A percentile compares a stretch with the other conserved stretches of the same genome.
Conservation (phyloP, 2,113 vertebrate genomes). For the Oryzias celebensis region DNA sequence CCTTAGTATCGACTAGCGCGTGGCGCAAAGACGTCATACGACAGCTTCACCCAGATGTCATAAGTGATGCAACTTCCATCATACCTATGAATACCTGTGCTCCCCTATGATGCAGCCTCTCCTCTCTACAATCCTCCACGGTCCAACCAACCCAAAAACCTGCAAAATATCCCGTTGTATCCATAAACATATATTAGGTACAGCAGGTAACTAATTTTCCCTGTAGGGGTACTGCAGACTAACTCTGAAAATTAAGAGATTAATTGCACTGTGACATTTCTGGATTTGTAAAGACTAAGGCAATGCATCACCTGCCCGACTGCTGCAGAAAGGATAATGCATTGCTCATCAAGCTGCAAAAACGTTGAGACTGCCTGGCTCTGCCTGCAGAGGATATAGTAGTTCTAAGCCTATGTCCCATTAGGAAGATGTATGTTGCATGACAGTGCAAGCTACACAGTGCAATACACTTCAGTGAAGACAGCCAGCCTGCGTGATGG, state of each 20-base stretch:
- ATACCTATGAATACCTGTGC: too few relatives aligned
- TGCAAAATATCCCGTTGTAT: neutral
- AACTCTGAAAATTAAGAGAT: neutral
- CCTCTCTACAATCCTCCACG: too few relatives aligned
- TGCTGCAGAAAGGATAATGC: neutral
- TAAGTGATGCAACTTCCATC: too few relatives aligned
- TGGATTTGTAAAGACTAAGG: neutral
- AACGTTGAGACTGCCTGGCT: neutral
- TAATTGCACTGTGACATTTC: neutral
- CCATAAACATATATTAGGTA: neutral
- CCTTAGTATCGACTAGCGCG: too few relatives aligned
- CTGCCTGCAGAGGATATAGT: conserved; percentile 13
- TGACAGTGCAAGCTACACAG: conserved; percentile 15
- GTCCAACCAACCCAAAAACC: too few relatives aligned
- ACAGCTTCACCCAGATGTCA: too few relatives aligned
- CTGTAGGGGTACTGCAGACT: neutral
- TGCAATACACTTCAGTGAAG: conserved; percentile 13
- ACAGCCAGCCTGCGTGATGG: conserved; percentile 23
- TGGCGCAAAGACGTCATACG: too few relatives aligned
- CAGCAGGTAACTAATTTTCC: neutral
- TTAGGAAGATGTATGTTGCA: conserved; percentile 17
- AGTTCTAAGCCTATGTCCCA: neutral
- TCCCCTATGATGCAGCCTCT: too few relatives aligned
- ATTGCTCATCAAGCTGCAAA: neutral
- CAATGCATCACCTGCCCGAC: conserved; percentile 8